phyloP scores from a whole-genome alignment of 2,113 vertebrate species.

The Rhinoptilus africanus region DNA sequence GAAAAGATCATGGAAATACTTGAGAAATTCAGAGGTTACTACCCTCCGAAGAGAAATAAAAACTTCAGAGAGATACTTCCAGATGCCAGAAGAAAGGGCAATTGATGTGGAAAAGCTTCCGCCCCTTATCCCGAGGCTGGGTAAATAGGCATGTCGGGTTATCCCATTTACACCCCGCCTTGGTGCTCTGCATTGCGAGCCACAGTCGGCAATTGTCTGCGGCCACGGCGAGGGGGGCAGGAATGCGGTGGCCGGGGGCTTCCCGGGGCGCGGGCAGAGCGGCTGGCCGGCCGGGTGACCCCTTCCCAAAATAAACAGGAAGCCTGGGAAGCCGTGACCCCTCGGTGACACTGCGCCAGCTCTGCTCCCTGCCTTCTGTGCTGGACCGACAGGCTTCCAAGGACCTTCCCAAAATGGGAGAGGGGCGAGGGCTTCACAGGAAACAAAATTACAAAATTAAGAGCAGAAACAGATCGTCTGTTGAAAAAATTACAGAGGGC shows the following conservation, averaged over 20 bases:
- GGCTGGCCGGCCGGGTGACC: neutral
- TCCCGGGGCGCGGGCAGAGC: conserved; percentile 2
- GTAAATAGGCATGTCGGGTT: conserved; percentile 45
- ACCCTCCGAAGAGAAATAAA: conserved; percentile 33
- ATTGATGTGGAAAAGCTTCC: conserved; percentile 47
- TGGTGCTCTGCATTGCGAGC: neutral
- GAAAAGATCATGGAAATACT: conserved; percentile 30
- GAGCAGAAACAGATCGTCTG: conserved; percentile 39
- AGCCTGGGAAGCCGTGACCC: conserved; percentile 54
- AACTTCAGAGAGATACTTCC: conserved; percentile 12
- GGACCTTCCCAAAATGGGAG: neutral
- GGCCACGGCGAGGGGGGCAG: neutral
- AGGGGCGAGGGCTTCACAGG: conserved; percentile 10
- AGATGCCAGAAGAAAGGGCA: conserved; percentile 35
- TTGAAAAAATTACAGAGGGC: neutral
- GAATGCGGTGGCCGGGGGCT: conserved; percentile 33
- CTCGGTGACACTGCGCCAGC: neutral
- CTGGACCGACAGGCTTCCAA: neutral
- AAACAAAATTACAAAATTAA: conserved; percentile 25
- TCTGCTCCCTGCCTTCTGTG: conserved; percentile 28
- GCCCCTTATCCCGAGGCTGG: conserved; percentile 32
- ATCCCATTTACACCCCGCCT: conserved; percentile 28
- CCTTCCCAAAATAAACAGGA: conserved; percentile 72
- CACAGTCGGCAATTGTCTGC: conserved; percentile 40
- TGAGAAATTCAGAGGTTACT: conserved; percentile 23